Base-by-base conservation (phyloP, 2,888 invertebrate genomes). In the Tuberolachnus salignus region DNA sequence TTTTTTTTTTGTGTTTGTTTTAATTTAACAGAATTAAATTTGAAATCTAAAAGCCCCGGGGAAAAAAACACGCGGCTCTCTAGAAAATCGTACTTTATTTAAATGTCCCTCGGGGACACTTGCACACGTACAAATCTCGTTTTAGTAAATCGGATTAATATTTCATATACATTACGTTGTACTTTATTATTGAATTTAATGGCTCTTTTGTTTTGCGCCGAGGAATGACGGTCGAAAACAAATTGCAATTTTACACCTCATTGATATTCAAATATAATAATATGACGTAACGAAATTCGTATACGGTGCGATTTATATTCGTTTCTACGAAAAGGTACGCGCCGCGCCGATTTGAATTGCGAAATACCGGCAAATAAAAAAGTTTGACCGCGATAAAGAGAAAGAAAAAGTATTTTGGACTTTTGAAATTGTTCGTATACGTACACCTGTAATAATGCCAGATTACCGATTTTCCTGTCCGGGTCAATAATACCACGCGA, bases 41-140 rank as follows among this genome's bases (percentile, higher is more conserved):
- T 26, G 4, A 67, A 51, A 8, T n/a, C n/a, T 11, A 13, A 34
- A 51, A 34, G n/a, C 19, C 67, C 34, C 26, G 3, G 26, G 51
- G 46, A 23, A 46, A 3, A 66, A 51, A 19, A 26, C 16, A 44
- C 16, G n/a, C 16, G 46, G 21, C 44, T 3, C 23, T 64, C 14
- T 16, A 66, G 23, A 42, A 66, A 53, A n/a, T 34, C 11, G 49
- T 26, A 26, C 19, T 69, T 55, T 69, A 69, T 69, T 53, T 53
- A 19, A 53, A 55, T 53, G 14, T 42, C 42, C 69, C 42, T 16
- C 16, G 21, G 55, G 19, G 42, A 67, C n/a, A 51, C 8, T 67
- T 55, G 19, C 0, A 19, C 49, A 10, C 11, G 34, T 4, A 44
- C 13, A 44, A 8, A 16, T 11, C 21, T 19, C 3, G n/a, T 21